Base-by-base conservation (phyloP, 1,140 invertebrate genomes). In the Belonocnema kinseyi region DNA sequence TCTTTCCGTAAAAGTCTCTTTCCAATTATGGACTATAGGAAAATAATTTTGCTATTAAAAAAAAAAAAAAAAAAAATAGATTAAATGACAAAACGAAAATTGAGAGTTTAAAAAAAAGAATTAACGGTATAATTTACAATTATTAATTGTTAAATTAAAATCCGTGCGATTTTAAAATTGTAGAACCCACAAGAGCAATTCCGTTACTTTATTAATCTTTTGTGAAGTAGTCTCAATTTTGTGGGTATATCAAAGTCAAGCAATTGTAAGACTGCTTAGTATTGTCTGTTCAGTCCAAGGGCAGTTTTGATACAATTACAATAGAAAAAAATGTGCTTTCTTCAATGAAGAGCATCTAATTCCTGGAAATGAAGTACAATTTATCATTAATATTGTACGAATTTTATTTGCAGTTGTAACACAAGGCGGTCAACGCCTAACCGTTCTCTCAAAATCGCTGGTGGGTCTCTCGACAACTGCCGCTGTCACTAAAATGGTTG, bases 381-480 rank as follows among this genome's bases (percentile, higher is more conserved):
- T 52, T 79, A 70, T 70, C 13, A 75, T 76, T 80, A 56, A 14
- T 78, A 12, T 33, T 76, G 61, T 77, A 79, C 75, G 58, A 85
- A 89, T 91, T 72, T 91, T 7, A 4, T 86, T 92, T 81, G 88
- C 91, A 72, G 90, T 93, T 46, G 88, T 92, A 83, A 93, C 92
- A 13, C 83, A 91, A 2, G 90, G 89, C 79, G 92, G 92, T 46
- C 93, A 93, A 83, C 90, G 93, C 71, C 81, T 93, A n/a, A 93
- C 93, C 0, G 92, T 94, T 74, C 81, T 93, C 51, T 91, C 93
- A 0, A 93, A 93, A 85, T 91, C 92, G 11, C 80, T 93, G n/a
- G 86, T 90, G 81, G 87, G 89, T 11, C 76, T 90, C 33, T 83
- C 89, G 14, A 84, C 88, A 12, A 84, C 88, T 11, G 78, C 86